Percentiles rank a stretch among this genome's conserved stretches.
phyloP scores from a whole-genome alignment of 2,888 invertebrate species.

The Tiphia femorata region DNA sequence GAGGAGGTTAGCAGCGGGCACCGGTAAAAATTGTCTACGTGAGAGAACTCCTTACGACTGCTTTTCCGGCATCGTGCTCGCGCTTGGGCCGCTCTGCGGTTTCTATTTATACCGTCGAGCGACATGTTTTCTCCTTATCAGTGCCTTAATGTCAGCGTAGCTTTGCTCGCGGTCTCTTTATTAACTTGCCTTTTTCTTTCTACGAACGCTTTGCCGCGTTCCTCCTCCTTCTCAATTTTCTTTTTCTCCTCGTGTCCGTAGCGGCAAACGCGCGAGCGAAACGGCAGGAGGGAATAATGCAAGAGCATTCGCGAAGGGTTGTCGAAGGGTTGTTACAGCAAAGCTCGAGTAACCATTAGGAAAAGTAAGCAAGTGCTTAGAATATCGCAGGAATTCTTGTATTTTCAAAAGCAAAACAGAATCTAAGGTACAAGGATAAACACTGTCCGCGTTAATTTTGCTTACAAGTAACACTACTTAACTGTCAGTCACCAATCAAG shows the following conservation, averaged over 20 bases:
- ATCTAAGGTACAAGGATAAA: too few species aligned
- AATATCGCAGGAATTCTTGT: too few species aligned
- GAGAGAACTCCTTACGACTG: conserved; percentile 53
- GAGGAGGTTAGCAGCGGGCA: background rate
- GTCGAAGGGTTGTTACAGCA: too few species aligned
- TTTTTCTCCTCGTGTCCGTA: background rate
- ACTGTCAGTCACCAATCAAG: too few species aligned
- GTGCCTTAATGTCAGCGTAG: conserved; percentile 51
- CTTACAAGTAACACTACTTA: too few species aligned
- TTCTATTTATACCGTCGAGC: conserved; percentile 46
- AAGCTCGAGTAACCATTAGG: too few species aligned
- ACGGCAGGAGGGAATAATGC: background rate
- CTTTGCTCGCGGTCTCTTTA: conserved; percentile 49
- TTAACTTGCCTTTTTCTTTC: conserved; percentile 47
- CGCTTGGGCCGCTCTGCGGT: conserved; percentile 25
- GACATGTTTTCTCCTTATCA: conserved; percentile 53
- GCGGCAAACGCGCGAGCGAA: background rate
- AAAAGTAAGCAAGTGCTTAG: too few species aligned
- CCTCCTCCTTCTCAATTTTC: too few species aligned
- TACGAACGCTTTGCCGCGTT: background rate
- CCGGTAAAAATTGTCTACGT: conserved; percentile 50
- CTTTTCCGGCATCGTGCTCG: conserved; percentile 29
- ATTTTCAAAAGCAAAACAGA: too few species aligned
- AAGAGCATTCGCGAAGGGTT: too few species aligned
- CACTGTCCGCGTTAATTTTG: too few species aligned